phyloP scores from a whole-genome alignment of 2,113 vertebrate species.

The Tetrax tetrax region DNA sequence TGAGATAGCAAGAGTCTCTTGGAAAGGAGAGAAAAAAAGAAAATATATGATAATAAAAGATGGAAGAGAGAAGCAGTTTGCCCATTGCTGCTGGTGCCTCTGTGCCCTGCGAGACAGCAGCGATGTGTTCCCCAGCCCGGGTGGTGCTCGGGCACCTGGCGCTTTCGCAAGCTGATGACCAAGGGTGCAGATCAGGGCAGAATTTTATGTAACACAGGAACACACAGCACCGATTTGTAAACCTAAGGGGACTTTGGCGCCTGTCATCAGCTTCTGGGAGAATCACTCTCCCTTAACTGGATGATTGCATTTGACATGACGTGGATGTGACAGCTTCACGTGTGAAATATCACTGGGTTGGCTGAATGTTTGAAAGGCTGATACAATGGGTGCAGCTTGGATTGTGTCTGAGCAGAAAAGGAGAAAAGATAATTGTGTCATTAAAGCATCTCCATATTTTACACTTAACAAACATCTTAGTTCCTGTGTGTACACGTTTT shows the following conservation, averaged over 20 bases:
- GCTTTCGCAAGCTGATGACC: accelerated
- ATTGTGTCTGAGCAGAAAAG: background rate
- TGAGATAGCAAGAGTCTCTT: background rate
- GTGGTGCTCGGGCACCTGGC: accelerated
- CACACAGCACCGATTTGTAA: background rate
- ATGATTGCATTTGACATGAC: background rate
- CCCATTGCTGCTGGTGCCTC: background rate
- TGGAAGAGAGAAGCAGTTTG: background rate
- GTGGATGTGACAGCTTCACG: background rate
- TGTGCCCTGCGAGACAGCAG: accelerated
- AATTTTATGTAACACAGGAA: background rate
- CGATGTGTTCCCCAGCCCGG: accelerated
- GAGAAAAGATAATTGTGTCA: background rate
- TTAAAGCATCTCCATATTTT: background rate
- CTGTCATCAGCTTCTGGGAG: background rate
- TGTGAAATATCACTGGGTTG: background rate
- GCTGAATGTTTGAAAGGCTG: background rate
- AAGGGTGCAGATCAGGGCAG: background rate
- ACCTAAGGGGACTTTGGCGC: background rate
- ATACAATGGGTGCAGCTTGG: background rate
- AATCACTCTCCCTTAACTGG: background rate
- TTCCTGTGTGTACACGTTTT: background rate
- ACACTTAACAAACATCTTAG: background rate
- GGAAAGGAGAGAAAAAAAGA: background rate
- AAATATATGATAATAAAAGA: background rate